phyloP scores from a whole-genome alignment of 2,888 invertebrate genomes.

The Syrphus vitripennis region DNA sequence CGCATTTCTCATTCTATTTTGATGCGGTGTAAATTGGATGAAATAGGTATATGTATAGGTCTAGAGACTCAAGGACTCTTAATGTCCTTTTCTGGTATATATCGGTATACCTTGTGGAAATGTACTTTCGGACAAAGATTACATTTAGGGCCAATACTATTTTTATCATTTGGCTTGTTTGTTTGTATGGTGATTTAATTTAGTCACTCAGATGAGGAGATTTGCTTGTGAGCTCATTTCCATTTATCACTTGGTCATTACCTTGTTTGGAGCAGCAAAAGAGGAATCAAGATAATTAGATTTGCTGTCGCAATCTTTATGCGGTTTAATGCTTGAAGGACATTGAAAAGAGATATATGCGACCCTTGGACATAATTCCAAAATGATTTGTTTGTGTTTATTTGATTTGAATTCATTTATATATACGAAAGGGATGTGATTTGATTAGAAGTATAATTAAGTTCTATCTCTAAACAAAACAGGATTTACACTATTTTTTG shows the following conservation, averaged over 20 bases:
- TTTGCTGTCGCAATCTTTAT: slow-evolving; percentile 26
- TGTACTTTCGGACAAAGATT: background rate
- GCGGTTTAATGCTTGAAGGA: slow-evolving; percentile 14
- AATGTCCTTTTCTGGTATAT: background rate
- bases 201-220: slow-evolving; percentile 57
- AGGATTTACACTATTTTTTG: too few species aligned
- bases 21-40: background rate
- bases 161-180: slow-evolving; percentile 47
- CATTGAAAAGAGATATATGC: background rate
- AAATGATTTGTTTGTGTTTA: slow-evolving; percentile 22
- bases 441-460: slow-evolving; percentile 51
- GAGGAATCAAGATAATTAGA: slow-evolving; percentile 64
- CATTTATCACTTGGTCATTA: slow-evolving; percentile 68
- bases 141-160: slow-evolving; percentile 10
- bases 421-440: slow-evolving; percentile 30
- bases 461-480: too few species aligned
- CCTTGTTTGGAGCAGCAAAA: slow-evolving; percentile 49
- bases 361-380: background rate
- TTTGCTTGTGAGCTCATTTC: slow-evolving; percentile 56
- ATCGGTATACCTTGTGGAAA: background rate
- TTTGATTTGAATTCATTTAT: slow-evolving; percentile 27
- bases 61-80: slow-evolving; percentile 27
- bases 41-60: background rate
- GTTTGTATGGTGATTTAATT: slow-evolving; percentile 62
- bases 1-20: background rate